Percentiles rank a stretch among this genome's conserved stretches.
Evolutionary conservation across 2,797 vertebrate genomes (phyloP).

Genomic region (Enteromius afrohamiltoni): DNA sequence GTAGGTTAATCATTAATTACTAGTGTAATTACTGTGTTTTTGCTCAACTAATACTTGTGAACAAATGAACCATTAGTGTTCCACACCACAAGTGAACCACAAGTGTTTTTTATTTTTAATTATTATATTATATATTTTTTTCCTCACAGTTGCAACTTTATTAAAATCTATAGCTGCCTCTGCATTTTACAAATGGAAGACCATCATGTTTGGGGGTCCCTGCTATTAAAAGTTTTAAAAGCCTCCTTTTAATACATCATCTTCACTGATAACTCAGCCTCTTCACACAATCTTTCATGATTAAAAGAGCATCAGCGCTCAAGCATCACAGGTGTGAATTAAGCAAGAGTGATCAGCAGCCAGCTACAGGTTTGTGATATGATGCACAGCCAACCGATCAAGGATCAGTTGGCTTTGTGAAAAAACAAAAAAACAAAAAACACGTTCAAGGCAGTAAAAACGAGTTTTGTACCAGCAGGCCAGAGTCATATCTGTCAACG

Average conservation of each 20-base stretch:
- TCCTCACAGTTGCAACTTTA: neutral
- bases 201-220: neutral
- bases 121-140: neutral
- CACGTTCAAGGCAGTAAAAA: neutral
- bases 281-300: constrained; percentile 6
- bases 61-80: too few species aligned
- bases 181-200: neutral
- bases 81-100: too few species aligned
- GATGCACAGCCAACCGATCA: neutral
- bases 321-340: constrained; percentile 14
- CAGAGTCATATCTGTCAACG: constrained; percentile 46
- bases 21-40: too few species aligned
- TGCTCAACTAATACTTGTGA: too few species aligned
- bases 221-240: neutral
- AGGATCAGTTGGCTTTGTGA: constrained; percentile 21
- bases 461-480: constrained; percentile 40
- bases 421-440: constrained; percentile 1
- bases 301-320: neutral
- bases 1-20: too few species aligned
- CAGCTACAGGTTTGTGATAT: constrained; percentile 34
- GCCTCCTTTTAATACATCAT: neutral
- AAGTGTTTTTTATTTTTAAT: too few species aligned
- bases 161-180: neutral
- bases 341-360: constrained; percentile 24
- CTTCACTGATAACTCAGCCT: neutral